Percentiles rank a stretch among this genome's conserved stretches.
phyloP scores from a whole-genome alignment of 2,888 invertebrate genomes.

The Mactromeris polynyma region DNA sequence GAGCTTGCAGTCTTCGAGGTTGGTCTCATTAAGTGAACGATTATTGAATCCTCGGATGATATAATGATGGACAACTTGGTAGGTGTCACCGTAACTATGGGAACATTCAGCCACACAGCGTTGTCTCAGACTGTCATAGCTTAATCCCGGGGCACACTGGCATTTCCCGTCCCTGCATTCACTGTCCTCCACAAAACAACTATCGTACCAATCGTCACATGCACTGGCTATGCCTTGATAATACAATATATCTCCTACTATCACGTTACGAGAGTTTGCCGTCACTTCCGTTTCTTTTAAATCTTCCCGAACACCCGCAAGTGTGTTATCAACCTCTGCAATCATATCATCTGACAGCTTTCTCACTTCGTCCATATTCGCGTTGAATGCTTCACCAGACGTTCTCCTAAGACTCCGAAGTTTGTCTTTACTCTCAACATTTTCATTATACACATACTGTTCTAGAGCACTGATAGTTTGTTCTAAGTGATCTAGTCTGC shows the following conservation, averaged over 20 bases:
- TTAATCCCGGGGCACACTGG: conserved; percentile 58
- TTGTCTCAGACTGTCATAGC: conserved; percentile 47
- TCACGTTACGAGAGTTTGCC: conserved; percentile 52
- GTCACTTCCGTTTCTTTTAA: neutral
- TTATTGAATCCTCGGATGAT: conserved; percentile 63
- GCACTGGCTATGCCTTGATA: conserved; percentile 58
- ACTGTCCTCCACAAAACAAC: conserved; percentile 44
- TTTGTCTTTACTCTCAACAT: conserved; percentile 23
- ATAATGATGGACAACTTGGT: conserved; percentile 52
- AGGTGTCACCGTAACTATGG: conserved; percentile 52
- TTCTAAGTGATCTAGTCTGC: conserved; percentile 40
- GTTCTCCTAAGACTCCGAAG: conserved; percentile 35
- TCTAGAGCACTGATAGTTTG: conserved; percentile 28
- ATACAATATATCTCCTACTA: conserved; percentile 53
- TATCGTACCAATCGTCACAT: conserved; percentile 46
- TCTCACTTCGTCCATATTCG: conserved; percentile 30
- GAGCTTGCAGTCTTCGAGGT: conserved; percentile 51
- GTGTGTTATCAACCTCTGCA: conserved; percentile 23
- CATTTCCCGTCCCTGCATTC: conserved; percentile 61
- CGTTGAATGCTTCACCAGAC: conserved; percentile 35
- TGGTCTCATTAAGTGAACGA: conserved; percentile 32
- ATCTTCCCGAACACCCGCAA: neutral
- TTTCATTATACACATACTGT: conserved; percentile 49
- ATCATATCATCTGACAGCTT: conserved; percentile 22
- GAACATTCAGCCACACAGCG: conserved; percentile 43